Base-by-base conservation (phyloP, 2,797 vertebrate genomes). In the Mastacembelus armatus region DNA sequence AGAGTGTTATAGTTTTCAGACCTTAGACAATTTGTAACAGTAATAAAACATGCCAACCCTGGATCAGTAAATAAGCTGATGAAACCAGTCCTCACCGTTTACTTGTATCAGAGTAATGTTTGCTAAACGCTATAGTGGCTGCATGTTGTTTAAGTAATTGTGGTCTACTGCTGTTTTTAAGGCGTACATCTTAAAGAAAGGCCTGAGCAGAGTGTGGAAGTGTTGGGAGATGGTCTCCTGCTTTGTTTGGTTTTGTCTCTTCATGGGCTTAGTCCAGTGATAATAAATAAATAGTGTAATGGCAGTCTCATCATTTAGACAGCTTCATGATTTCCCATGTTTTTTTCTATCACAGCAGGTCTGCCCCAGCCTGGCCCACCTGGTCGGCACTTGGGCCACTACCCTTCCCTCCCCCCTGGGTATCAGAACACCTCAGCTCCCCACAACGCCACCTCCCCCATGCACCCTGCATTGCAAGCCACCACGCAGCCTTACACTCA, bases 331-430 rank as follows among this genome's bases (percentile, higher is more conserved):
- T 15, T 35, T 14, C 33, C 14, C 12, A 15, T 5, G 15, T 38
- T n/a, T n/a, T 76, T 79, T 79, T 86, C 35, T 29, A 33, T 47
- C 85, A 18, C 73, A 96, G 95, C 92, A 81, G 89, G 91, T 32
- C 78, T 75, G 3, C 71, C 92, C 63, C 93, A 93, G 2, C 94
- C 95, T 19, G 91, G 91, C 29, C 93, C 94, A 43, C 83, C 91
- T 24, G 93, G 88, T 57, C 93, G 93, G 61, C 94, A 88, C 49
- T 90, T 95, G 87, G 94, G 95, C 14, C 95, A 94, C 88, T 98
- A 98, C 89, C 96, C 96, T 16, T 88, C 95, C 33, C 91, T 98
- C 42, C 96, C 95, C 16, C 96, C 95, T 4, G 96, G 95, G 71
- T 98, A 98, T 86, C 96, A 97, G 89, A 97, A 93, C 81, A 76